Evolutionary conservation across 2,797 vertebrate genomes (phyloP).

Genomic region (Streptopelia turtur): DNA sequence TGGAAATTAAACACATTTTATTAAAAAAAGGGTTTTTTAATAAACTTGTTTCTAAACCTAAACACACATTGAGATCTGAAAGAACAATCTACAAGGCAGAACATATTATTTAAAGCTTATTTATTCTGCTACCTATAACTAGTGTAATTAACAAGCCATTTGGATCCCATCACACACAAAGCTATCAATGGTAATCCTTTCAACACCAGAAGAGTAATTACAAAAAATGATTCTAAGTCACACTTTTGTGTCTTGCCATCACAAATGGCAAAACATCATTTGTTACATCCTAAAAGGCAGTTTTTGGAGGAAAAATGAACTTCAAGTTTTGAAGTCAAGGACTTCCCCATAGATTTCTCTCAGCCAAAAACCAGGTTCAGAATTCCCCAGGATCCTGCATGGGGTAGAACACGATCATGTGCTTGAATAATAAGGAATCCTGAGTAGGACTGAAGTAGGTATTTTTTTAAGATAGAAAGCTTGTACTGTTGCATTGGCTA

Average conservation of each 20-base stretch:
- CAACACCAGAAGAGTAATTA: not conserved
- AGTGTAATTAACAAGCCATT: not conserved
- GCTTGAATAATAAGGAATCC: not conserved
- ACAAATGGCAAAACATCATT: not conserved
- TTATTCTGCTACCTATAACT: not conserved
- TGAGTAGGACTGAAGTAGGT: not conserved
- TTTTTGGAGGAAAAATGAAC: not conserved
- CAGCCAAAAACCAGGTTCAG: not conserved
- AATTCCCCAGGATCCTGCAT: not conserved
- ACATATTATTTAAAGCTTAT: not conserved
- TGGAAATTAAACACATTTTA: not conserved
- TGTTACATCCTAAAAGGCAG: not conserved
- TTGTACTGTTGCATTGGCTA: not conserved
- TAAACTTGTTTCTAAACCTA: not conserved
- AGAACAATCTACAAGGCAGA: not conserved
- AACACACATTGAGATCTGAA: not conserved
- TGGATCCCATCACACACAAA: not conserved
- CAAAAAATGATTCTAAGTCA: not conserved
- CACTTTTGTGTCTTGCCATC: not conserved
- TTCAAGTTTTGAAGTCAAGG: not conserved
- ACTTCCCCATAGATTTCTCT: not conserved
- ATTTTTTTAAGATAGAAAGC: not conserved
- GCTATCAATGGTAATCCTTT: not conserved
- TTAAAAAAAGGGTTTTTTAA: not conserved
- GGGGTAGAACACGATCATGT: not conserved